A percentile compares a stretch with the other conserved stretches of the same genome.
Evolutionary conservation across 2,113 vertebrate genomes (phyloP).

Genomic region (Oxyruncus cristatus): DNA sequence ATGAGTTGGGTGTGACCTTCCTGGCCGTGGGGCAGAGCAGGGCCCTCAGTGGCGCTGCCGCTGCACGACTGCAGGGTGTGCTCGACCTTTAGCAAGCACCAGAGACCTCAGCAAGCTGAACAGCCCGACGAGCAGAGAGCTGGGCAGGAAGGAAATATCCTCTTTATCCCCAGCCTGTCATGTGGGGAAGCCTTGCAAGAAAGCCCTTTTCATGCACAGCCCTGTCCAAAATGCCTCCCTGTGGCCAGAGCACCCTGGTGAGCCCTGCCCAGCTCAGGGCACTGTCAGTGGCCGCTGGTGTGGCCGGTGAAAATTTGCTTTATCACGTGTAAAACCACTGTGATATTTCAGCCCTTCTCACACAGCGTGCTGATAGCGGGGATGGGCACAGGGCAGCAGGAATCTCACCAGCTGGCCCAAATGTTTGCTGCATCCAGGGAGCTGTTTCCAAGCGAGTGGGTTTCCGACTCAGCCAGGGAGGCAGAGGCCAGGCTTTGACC

Average conservation of each 20-base stretch:
- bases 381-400: background rate
- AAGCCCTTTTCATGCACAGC: background rate
- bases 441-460: background rate
- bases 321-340: background rate
- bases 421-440: background rate
- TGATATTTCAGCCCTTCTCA: conserved; percentile 5
- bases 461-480: background rate
- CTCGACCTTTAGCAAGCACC: background rate
- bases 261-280: fast-evolving
- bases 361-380: background rate
- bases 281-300: background rate
- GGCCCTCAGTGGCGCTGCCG: background rate
- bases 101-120: background rate
- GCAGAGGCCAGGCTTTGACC: background rate
- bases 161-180: background rate
- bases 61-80: background rate
- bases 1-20: background rate
- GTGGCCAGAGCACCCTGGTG: background rate
- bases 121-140: background rate
- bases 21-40: background rate
- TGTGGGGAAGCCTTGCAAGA: background rate
- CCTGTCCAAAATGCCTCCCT: background rate
- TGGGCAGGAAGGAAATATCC: background rate
- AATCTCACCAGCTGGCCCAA: background rate
- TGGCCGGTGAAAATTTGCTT: conserved; percentile 21